Conservation (phyloP, 1,140 invertebrate genomes). For the Glomeris maerens region DNA sequence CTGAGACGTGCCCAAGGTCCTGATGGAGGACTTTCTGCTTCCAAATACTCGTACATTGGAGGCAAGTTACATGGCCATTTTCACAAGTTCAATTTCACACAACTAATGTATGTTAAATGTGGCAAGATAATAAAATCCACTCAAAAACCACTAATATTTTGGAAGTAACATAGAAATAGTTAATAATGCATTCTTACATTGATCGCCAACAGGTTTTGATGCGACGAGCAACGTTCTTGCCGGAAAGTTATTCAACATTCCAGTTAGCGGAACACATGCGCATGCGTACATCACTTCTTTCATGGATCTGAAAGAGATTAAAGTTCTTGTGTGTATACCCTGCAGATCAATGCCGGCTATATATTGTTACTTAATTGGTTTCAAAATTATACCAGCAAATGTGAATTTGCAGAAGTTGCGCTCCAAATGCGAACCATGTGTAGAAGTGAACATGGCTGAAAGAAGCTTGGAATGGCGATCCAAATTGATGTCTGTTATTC, state of each 20-base stretch:
- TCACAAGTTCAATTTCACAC: no score
- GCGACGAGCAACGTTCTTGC: constrained; percentile 97
- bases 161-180: no score
- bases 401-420: constrained; percentile 41
- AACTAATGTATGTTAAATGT: no score
- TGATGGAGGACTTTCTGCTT: constrained; percentile 95
- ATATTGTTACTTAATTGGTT: background rate
- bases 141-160: no score
- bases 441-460: constrained; percentile 49
- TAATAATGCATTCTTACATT: no score
- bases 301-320: constrained; percentile 55
- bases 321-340: constrained; percentile 35
- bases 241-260: constrained; percentile 95
- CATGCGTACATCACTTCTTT: constrained; percentile 98
- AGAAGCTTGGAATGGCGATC: constrained; percentile 53
- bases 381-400: no score
- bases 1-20: constrained; percentile 92
- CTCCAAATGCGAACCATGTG: constrained; percentile 46
- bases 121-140: no score
- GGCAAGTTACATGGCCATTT: constrained; percentile 47
- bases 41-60: constrained; percentile 92
- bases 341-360: background rate
- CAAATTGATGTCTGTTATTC: constrained; percentile 51
- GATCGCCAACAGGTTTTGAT: constrained; percentile 92
- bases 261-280: constrained; percentile 93